phyloP scores from a whole-genome alignment of 2,888 invertebrate species.

The Cancer borealis region DNA sequence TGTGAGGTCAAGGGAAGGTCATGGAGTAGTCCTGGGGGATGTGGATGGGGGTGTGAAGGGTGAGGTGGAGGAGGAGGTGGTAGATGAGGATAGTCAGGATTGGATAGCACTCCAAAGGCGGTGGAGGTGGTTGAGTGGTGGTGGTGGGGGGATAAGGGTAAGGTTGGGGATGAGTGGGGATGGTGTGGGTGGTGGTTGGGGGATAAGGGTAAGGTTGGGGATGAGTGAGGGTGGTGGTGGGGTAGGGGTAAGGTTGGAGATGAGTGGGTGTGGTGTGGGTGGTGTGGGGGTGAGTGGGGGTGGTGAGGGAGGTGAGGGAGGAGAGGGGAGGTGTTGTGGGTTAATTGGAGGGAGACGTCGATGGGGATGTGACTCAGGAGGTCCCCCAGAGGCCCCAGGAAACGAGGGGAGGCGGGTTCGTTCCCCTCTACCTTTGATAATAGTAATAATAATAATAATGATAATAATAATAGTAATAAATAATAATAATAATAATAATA shows the following conservation, averaged over 20 bases:
- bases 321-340: conserved; percentile 5
- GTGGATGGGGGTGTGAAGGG: background rate
- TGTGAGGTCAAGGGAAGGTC: conserved; percentile 10
- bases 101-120: background rate
- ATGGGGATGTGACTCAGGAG: conserved; percentile 55
- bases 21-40: background rate
- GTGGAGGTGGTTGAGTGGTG: conserved; percentile 20
- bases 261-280: background rate
- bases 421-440: background rate
- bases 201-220: background rate
- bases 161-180: background rate
- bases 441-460: background rate
- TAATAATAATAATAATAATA: background rate
- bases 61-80: background rate
- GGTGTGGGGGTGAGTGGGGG: background rate
- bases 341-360: conserved; percentile 50
- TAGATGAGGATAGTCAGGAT: background rate
- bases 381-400: conserved; percentile 49
- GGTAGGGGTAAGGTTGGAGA: background rate
- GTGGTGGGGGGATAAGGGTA: background rate
- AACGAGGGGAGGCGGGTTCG: conserved; percentile 16
- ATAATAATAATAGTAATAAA: background rate
- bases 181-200: background rate
- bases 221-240: background rate
- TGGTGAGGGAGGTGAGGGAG: background rate